These are phyloP conservation scores for Zaprionus lineosus DNA, from an alignment of 2,888 invertebrate species.

Conservation along the genomic window DNA sequence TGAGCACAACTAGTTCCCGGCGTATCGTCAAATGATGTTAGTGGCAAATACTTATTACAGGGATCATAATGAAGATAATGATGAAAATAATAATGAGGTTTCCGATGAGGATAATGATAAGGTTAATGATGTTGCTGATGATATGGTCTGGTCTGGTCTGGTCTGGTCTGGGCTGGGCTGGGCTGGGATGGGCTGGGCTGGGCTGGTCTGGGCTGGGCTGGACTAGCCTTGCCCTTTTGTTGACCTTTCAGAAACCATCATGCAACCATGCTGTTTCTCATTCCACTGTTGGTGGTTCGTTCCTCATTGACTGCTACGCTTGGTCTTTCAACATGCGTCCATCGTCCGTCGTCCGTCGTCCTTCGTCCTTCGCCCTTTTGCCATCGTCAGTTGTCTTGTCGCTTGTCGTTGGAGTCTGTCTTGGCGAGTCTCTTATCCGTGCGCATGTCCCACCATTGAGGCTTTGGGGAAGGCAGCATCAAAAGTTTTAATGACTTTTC, in stretches of 20 bases:
- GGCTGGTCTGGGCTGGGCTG: no score
- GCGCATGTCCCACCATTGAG: slow-evolving; percentile 36
- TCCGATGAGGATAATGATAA: slow-evolving; percentile 15
- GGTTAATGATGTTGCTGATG: slow-evolving; percentile 33
- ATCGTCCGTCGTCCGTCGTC: background rate
- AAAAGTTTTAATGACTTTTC: slow-evolving; percentile 74
- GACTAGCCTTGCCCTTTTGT: slow-evolving; percentile 54
- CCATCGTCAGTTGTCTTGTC: no score
- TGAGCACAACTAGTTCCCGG: slow-evolving; percentile 14
- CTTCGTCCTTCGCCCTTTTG: slow-evolving; percentile 11
- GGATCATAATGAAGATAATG: no score
- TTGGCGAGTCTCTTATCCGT: slow-evolving; percentile 4
- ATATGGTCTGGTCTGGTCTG: slow-evolving; percentile 29
- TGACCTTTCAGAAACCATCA: no score
- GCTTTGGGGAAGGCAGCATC: slow-evolving; percentile 40
- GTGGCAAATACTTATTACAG: no score
- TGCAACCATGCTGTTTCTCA: no score
- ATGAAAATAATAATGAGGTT: slow-evolving; percentile 18
- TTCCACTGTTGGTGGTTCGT: no score
- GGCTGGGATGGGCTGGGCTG: no score
- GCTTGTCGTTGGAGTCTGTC: no score
- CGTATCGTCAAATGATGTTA: background rate
- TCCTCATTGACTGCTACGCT: no score
- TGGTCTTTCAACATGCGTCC: slow-evolving; percentile 32
- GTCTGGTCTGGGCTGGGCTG: no score